These are phyloP conservation scores for Antigone vipio DNA, from an alignment of 2,113 vertebrate species.

Conservation along the genomic window DNA sequence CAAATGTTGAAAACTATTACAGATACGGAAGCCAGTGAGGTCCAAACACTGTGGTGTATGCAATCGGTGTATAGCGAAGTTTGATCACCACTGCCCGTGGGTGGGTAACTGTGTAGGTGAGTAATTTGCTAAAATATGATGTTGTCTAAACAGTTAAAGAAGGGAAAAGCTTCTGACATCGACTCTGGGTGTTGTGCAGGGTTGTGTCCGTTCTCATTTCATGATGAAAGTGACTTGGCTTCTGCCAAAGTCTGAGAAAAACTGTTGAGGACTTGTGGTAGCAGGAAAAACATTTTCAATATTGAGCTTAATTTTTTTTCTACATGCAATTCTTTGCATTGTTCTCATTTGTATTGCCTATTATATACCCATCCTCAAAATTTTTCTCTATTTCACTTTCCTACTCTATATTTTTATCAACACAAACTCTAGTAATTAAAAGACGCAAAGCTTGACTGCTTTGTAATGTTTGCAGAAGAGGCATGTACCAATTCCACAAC, in stretches of 20 bases:
- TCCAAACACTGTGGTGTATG: slow-evolving; percentile 99
- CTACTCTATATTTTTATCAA: not conserved
- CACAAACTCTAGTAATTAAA: not conserved
- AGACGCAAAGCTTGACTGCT: not conserved
- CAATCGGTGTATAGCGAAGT: slow-evolving; percentile 97
- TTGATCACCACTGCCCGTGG: slow-evolving; percentile 98
- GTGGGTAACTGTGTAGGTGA: slow-evolving; percentile 99
- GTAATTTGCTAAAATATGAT: slow-evolving; percentile 48
- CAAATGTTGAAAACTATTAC: not conserved
- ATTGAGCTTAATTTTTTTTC: not conserved
- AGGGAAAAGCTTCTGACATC: not conserved
- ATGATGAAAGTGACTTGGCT: not conserved
- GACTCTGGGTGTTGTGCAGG: not conserved
- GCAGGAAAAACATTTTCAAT: not conserved
- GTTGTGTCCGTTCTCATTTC: not conserved
- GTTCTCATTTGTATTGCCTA: not conserved
- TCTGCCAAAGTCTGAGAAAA: not conserved
- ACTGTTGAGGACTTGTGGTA: not conserved
- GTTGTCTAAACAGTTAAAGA: not conserved
- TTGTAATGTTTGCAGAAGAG: not conserved
- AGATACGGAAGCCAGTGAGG: slow-evolving; percentile 98
- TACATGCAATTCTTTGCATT: not conserved
- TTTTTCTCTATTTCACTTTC: not conserved
- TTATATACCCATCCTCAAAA: not conserved
- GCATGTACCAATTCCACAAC: not conserved